Conservation (phyloP, 2,888 invertebrate species). For the Drosophila longiperda region DNA sequence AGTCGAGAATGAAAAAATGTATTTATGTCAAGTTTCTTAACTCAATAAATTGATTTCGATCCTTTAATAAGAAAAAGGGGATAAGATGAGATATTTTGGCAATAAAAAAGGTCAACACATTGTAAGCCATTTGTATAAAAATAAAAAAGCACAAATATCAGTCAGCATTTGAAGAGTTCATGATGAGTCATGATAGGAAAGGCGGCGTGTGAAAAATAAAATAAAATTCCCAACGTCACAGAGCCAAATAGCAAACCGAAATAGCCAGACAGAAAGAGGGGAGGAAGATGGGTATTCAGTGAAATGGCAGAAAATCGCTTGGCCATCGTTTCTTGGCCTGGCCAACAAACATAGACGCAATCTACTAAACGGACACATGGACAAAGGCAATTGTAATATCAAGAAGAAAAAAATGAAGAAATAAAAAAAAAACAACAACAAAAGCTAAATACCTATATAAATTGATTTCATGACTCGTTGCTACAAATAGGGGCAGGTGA, state of each 20-base stretch:
- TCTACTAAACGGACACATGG: constrained; percentile 25
- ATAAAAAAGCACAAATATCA: constrained; percentile 5
- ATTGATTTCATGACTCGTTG: constrained; percentile 73
- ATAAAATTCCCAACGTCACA: constrained; percentile 22
- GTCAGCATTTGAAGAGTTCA: constrained; percentile 22
- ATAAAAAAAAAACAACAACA: constrained; percentile 6
- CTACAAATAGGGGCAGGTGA: constrained; percentile 39
- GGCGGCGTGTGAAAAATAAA: constrained; percentile 20
- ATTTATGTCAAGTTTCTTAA: neutral
- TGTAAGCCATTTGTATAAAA: constrained; percentile 7
- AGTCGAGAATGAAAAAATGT: constrained; percentile 17
- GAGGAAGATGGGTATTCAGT: constrained; percentile 31
- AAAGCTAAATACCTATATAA: constrained; percentile 66
- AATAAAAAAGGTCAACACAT: constrained; percentile 12
- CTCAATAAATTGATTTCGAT: constrained; percentile 3
- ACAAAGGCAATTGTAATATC: constrained; percentile 39
- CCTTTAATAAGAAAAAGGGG: neutral
- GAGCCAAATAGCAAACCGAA: constrained; percentile 33
- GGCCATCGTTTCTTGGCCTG: constrained; percentile 37
- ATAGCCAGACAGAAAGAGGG: constrained; percentile 33
- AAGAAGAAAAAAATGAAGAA: constrained; percentile 7
- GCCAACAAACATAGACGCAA: constrained; percentile 29
- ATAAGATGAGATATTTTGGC: constrained; percentile 15
- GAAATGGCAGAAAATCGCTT: constrained; percentile 57
- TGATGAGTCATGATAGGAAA: constrained; percentile 54